These are phyloP conservation scores for Limnephilus lunatus DNA, from an alignment of 2,888 invertebrate genomes.

Conservation along the genomic window DNA sequence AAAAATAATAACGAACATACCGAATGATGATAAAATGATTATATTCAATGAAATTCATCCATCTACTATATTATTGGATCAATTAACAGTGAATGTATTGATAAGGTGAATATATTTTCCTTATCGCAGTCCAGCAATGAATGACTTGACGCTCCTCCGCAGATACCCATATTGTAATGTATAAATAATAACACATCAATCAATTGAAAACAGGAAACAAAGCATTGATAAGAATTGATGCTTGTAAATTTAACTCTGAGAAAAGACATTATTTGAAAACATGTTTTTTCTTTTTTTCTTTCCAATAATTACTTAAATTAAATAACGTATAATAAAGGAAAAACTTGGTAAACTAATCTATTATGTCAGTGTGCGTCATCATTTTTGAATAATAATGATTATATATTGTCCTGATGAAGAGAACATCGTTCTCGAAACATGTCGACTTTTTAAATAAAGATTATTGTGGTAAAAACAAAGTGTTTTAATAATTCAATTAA, in stretches of 20 bases:
- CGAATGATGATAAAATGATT: neutral
- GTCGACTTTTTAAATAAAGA: too few relatives aligned
- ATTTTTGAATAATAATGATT: too few relatives aligned
- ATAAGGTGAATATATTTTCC: neutral
- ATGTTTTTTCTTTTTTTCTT: neutral
- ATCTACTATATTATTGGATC: neutral
- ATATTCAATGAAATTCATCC: neutral
- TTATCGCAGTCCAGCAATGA: neutral
- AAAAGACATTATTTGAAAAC: neutral
- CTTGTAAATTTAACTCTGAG: neutral
- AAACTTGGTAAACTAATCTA: neutral
- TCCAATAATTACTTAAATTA: neutral
- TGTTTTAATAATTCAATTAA: too few relatives aligned
- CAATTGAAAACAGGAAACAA: constrained; percentile 2
- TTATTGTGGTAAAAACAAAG: too few relatives aligned
- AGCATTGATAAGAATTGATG: neutral
- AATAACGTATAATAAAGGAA: neutral
- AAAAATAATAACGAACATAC: neutral
- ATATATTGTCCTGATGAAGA: too few relatives aligned
- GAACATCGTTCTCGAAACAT: too few relatives aligned
- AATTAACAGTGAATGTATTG: neutral
- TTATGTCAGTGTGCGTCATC: neutral
- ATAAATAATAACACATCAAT: neutral
- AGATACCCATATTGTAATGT: neutral
- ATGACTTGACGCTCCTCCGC: neutral